A percentile compares a stretch with the other conserved stretches of the same genome.
Conservation (phyloP, 1,140 invertebrate genomes). For the Cyclargus thomasi region DNA sequence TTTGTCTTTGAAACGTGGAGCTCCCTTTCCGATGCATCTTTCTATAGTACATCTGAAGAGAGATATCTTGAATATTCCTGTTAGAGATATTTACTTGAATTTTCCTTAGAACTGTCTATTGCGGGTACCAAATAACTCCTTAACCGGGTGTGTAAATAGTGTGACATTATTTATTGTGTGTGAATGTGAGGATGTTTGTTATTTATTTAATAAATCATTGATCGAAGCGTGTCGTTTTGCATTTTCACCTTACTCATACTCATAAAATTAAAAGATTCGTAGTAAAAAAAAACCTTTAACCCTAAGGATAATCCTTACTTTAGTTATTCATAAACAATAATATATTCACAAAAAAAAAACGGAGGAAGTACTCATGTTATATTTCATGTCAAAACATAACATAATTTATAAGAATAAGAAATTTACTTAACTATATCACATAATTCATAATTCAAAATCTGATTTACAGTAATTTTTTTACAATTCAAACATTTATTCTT, state of each 20-base stretch:
- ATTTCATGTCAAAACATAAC: too few relatives aligned
- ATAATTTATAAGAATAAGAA: too few relatives aligned
- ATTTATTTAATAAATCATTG: slow-evolving; percentile 64
- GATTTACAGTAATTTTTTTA: too few relatives aligned
- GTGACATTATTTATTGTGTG: slow-evolving; percentile 68
- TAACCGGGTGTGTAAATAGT: slow-evolving; percentile 67
- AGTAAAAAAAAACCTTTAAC: background rate
- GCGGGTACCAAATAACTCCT: slow-evolving; percentile 67
- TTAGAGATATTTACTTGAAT: too few relatives aligned
- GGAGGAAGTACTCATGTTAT: too few relatives aligned
- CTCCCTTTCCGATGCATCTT: slow-evolving; percentile 13
- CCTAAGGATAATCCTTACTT: too few relatives aligned
- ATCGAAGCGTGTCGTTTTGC: slow-evolving; percentile 35
- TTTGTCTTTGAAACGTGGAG: background rate
- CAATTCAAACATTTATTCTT: too few relatives aligned
- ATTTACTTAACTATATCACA: too few relatives aligned
- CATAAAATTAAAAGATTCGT: slow-evolving; percentile 2
- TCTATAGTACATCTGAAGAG: background rate
- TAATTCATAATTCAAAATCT: too few relatives aligned
- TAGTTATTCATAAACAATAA: too few relatives aligned
- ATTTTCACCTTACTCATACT: slow-evolving; percentile 22
- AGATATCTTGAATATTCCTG: too few relatives aligned
- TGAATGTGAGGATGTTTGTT: slow-evolving; percentile 64
- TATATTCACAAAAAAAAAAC: too few relatives aligned
- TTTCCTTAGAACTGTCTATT: background rate